Evolutionary conservation across 2,113 vertebrate species (phyloP), one percentile per base, ranked within the genome.

Genomic region (Numida meleagris): DNA sequence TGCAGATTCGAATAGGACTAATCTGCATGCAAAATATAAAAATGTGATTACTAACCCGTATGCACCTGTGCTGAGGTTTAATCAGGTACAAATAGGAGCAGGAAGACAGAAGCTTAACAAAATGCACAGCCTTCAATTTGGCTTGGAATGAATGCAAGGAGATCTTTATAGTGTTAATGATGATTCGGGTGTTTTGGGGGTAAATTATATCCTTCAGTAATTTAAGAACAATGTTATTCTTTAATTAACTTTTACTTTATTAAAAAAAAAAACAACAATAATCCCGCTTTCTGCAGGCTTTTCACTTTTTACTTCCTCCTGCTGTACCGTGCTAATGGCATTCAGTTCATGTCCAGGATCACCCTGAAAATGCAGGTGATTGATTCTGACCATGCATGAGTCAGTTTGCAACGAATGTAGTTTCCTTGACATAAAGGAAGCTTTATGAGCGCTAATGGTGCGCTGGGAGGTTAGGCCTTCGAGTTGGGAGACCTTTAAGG

Each of bases 21-120:
- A 98, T 98, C 96, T 97, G 93, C 94, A 97, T 97, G 96, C 93
- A 97, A 97, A 98, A 96, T 96, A 96, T 93, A 83, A 97, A 96
- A 96, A 93, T 96, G 61, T 98, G 97, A 97, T 97, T 97, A 95
- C 96, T 87, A 97, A 97, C 89, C 96, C 90, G 0, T 97, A 91
- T 92, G 95, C 97, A 98, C 98, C 97, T 97, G 97, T 97, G 98
- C 81, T 96, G 95, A 96, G 95, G 92, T 96, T 97, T 97, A 96
- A 97, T 97, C 58, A 93, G 88, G 93, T 96, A 96, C 95, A 95
- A 95, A 96, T 97, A 90, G 46, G 91, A 98, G 95, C 93, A 93
- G 94, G 91, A 96, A 97, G 76, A 96, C 96, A 93, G 95, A 96
- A 94, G 87, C 63, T 61, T 97, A 94, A 94, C 78, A 96, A 96